Evolutionary conservation across 2,113 vertebrate genomes (phyloP).

Genomic region (Anser cygnoides): DNA sequence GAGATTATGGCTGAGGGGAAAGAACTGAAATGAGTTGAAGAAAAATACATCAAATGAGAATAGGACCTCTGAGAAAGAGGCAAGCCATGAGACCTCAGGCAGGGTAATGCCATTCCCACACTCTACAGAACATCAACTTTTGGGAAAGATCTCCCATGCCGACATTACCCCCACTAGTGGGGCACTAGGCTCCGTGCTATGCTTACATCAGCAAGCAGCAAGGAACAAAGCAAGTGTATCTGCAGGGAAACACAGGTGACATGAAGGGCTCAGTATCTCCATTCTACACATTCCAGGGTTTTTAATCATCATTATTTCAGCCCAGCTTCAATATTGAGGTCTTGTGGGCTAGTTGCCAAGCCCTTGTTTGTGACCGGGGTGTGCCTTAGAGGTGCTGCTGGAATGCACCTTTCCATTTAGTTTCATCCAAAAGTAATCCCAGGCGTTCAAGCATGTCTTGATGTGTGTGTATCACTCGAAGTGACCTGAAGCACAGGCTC

Average conservation of each 20-base stretch:
- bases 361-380: fast-evolving
- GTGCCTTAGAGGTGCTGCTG: not conserved
- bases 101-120: not conserved
- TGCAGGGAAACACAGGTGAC: not conserved
- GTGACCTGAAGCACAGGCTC: not conserved
- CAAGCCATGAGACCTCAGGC: not conserved
- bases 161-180: fast-evolving
- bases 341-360: not conserved
- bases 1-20: not conserved
- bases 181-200: fast-evolving
- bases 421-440: not conserved
- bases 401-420: fast-evolving
- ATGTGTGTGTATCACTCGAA: too few species aligned
- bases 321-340: not conserved
- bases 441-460: fast-evolving
- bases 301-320: not conserved
- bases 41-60: not conserved
- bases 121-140: not conserved
- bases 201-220: not conserved
- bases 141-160: not conserved
- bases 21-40: not conserved
- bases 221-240: not conserved
- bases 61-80: not conserved
- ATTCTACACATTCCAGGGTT: not conserved
- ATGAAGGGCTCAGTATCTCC: not conserved